Percentiles rank a stretch among this genome's conserved stretches.
Evolutionary conservation across 2,888 invertebrate species (phyloP).

Genomic region (Tuberolachnus salignus): DNA sequence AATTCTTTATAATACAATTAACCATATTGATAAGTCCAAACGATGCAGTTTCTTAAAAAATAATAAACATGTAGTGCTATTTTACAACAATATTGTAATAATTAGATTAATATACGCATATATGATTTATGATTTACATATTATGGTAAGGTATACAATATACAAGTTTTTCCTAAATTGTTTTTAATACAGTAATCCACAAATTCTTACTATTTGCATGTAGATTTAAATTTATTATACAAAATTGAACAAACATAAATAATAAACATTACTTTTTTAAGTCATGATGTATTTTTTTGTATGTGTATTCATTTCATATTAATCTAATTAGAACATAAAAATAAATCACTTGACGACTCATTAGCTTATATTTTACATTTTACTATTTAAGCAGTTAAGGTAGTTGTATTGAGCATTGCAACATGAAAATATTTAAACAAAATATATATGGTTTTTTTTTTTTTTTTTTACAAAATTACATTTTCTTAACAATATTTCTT

Average conservation of each 20-base stretch:
- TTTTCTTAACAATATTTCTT: slow-evolving; percentile 22
- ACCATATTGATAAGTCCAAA: slow-evolving; percentile 23
- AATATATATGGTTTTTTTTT: slow-evolving; percentile 10
- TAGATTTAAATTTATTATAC: background rate
- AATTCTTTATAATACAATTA: slow-evolving; percentile 20
- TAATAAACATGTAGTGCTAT: slow-evolving; percentile 38
- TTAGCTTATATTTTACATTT: background rate
- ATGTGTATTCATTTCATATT: background rate
- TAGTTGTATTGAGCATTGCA: slow-evolving; percentile 48
- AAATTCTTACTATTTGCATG: slow-evolving; percentile 5
- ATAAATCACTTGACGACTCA: slow-evolving; percentile 14
- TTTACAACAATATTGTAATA: too few species aligned
- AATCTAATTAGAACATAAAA: slow-evolving; percentile 7
- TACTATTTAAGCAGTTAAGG: slow-evolving; percentile 31
- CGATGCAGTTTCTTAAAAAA: slow-evolving; percentile 44
- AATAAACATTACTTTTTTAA: slow-evolving; percentile 20
- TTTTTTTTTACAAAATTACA: slow-evolving; percentile 14
- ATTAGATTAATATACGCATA: too few species aligned
- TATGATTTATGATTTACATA: too few species aligned
- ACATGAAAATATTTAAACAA: slow-evolving; percentile 42
- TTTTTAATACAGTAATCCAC: background rate
- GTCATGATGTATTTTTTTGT: background rate
- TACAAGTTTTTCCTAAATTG: background rate
- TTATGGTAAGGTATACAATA: too few species aligned
- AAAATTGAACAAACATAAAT: slow-evolving; percentile 15